A percentile compares a stretch with the other conserved stretches of the same genome.
Conservation (phyloP, 1,140 invertebrate species). For the Penaeus indicus region DNA sequence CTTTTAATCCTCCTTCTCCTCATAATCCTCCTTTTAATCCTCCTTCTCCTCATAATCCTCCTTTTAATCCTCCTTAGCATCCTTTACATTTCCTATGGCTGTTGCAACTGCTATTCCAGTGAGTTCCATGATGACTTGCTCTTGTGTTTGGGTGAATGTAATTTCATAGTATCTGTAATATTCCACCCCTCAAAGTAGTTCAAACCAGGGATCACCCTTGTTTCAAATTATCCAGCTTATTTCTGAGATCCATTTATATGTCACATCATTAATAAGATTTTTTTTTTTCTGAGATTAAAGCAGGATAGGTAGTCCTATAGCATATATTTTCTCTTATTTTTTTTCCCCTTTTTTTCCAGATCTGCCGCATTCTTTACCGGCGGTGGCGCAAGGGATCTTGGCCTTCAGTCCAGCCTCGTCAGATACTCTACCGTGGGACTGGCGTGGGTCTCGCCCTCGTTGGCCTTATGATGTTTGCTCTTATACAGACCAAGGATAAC, state of each 20-base stretch:
- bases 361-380: conserved; percentile 55
- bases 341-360: conserved; percentile 69
- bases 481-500: conserved; percentile 82
- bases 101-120: conserved; percentile 77
- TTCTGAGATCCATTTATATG: too few relatives aligned
- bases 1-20: neutral
- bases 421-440: conserved; percentile 77
- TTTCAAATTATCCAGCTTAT: too few relatives aligned
- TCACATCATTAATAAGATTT: too few relatives aligned
- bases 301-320: too few relatives aligned
- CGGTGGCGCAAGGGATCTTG: conserved; percentile 67
- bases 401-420: conserved; percentile 69
- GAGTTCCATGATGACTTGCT: neutral
- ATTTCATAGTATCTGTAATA: neutral
- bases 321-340: neutral
- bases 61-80: too few relatives aligned
- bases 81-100: conserved; percentile 82
- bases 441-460: conserved; percentile 80
- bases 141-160: neutral
- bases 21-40: neutral
- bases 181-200: neutral
- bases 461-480: conserved; percentile 84
- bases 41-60: neutral
- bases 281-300: too few relatives aligned
- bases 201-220: neutral